Conservation (phyloP, 2,888 invertebrate species). For the Diabrotica balteata region DNA sequence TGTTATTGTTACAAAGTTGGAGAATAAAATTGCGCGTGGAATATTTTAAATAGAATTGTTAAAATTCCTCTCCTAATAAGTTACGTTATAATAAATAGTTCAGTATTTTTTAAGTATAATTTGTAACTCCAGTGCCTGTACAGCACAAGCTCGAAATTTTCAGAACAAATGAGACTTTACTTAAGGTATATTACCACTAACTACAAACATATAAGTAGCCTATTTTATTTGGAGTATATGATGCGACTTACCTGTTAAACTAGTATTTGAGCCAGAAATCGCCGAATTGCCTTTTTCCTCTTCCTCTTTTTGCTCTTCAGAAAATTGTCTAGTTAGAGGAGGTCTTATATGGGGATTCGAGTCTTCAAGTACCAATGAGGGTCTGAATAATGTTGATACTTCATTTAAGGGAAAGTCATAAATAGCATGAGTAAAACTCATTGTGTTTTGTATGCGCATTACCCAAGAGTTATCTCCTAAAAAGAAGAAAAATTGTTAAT, state of each 20-base stretch:
- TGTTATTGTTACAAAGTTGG: no score
- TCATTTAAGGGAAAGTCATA: conserved; percentile 72
- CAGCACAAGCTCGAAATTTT: no score
- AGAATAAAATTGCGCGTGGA: no score
- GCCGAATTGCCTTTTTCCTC: conserved; percentile 24
- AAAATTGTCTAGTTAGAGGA: conserved; percentile 41
- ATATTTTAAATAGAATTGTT: no score
- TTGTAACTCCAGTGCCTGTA: no score
- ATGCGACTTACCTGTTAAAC: conserved; percentile 32
- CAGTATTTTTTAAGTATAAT: no score
- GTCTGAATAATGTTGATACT: conserved; percentile 76
- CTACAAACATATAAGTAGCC: neutral
- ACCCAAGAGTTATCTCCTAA: conserved; percentile 88
- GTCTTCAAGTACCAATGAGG: conserved; percentile 56
- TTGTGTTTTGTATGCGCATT: conserved; percentile 89
- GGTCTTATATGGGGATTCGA: conserved; percentile 35
- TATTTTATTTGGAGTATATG: neutral
- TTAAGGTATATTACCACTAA: no score
- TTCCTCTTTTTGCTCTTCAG: conserved; percentile 34
- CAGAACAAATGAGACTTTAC: no score
- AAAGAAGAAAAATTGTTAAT: conserved; percentile 13
- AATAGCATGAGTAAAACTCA: conserved; percentile 65
- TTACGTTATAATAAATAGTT: no score
- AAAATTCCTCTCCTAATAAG: no score
- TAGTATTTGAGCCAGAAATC: conserved; percentile 30